Base-by-base conservation (phyloP, 2,797 vertebrate species). In the Phrynocephalus forsythii region DNA sequence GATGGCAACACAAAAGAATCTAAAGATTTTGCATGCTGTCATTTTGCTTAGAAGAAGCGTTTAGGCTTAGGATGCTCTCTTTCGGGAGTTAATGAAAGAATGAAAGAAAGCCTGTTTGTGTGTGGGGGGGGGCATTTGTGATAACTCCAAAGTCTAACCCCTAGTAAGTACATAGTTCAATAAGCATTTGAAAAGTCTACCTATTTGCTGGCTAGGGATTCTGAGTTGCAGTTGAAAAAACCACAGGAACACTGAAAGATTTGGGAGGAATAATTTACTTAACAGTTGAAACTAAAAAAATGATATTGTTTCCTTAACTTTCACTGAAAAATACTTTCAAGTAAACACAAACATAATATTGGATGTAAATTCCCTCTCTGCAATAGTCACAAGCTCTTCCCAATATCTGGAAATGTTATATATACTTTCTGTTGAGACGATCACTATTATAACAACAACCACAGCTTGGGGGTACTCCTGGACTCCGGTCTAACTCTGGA, bases 351-450 rank as follows among this genome's bases (percentile, higher is more conserved):
- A 30, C 26, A n/a, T n/a, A n/a, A 30, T 16, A 6, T 66, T 66
- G 7, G 10, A 2, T 30, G 5, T 66, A 30, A 66, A 72, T 6
- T 50, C 28, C 44, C 28, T 73, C n/a, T 79, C 2, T 73, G 38
- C 38, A 72, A 66, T 50, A 84, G 66, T 30, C 6, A 76, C 22
- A 79, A 88, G 30, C 52, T 52, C 69, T 71, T 88, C 69, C 10
- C 78, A 85, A 48, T 9, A 52, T 24, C 67, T 5, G 30, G 22
- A n/a, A 48, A 66, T 50, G 26, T 28, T 76, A 63, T 28, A 28
- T 30, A 75, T n/a, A 16, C 79, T 80, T 52, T 79, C 80, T 76
- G 67, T 56, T 56, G 30, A 85, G 24, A 24, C 56, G 52, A n/a
- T 71, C 33, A 71, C 28, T 72, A 48, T 1, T 33, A 30, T 20